Conservation (phyloP, 2,888 invertebrate species). For the Mesorhabditis spiculigera region DNA sequence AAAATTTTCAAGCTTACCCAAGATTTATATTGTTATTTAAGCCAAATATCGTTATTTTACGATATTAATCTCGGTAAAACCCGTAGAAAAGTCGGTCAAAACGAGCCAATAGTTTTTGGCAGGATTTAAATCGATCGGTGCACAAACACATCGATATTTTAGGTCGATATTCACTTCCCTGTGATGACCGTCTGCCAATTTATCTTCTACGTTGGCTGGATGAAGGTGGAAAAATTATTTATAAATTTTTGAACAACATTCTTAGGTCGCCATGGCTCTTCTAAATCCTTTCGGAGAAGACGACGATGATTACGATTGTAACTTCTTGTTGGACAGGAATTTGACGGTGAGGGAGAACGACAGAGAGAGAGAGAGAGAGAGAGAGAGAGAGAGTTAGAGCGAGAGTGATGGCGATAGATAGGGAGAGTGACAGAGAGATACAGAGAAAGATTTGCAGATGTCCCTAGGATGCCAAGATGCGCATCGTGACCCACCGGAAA, state of each 20-base stretch:
- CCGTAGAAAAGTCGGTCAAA: no score
- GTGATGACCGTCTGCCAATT: constrained; percentile 35
- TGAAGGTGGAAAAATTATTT: constrained; percentile 17
- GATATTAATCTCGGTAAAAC: no score
- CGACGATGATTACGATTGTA: constrained; percentile 37
- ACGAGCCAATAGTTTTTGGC: no score
- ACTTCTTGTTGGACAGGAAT: constrained; percentile 33
- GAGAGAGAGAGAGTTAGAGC: no score
- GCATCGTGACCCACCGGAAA: constrained; percentile 25
- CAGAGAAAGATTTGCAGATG: no score
- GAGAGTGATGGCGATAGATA: no score
- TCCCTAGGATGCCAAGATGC: constrained; percentile 19
- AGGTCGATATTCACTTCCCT: constrained; percentile 30
- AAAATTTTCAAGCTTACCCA: not conserved
- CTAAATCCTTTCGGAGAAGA: constrained; percentile 37
- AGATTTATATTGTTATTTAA: not conserved
- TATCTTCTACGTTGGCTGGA: constrained; percentile 36
- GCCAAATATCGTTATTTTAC: not conserved
- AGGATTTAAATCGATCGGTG: not conserved
- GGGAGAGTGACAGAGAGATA: no score
- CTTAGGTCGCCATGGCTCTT: constrained; percentile 33
- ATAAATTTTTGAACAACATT: not conserved
- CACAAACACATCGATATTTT: not conserved
- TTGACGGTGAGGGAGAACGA: constrained; percentile 19
- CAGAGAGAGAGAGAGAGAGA: no score